phyloP scores from a whole-genome alignment of 2,888 invertebrate genomes.

The Clusia tigrina region DNA sequence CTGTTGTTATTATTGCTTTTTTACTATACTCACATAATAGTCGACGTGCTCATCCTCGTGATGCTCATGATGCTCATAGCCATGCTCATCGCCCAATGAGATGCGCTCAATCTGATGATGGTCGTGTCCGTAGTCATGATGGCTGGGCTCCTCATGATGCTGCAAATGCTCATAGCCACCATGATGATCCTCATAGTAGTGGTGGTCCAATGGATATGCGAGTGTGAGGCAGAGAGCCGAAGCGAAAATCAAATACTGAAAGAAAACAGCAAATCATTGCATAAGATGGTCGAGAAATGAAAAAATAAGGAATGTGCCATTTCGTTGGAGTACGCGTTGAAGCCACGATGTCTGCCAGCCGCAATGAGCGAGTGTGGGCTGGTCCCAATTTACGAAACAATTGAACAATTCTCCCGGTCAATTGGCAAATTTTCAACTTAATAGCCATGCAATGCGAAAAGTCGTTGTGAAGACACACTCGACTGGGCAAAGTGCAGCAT shows the following conservation, averaged over 20 bases:
- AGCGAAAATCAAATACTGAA: constrained; percentile 63
- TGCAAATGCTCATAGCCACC: constrained; percentile 54
- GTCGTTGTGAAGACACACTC: too few species aligned
- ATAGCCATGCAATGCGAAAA: too few species aligned
- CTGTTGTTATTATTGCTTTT: background rate
- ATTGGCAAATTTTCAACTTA: too few species aligned
- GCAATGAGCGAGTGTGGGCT: too few species aligned
- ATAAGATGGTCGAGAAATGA: background rate
- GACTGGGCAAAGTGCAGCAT: too few species aligned
- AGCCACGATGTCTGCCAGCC: background rate
- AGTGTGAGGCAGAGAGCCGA: constrained; percentile 60
- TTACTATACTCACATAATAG: constrained; percentile 74
- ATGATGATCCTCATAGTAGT: constrained; percentile 54
- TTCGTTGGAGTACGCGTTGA: too few species aligned
- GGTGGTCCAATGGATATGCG: constrained; percentile 63
- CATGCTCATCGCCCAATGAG: constrained; percentile 55
- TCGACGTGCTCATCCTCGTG: constrained; percentile 69
- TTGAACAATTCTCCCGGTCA: too few species aligned
- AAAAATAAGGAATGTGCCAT: too few species aligned
- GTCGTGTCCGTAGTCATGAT: constrained; percentile 53
- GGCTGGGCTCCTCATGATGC: constrained; percentile 45
- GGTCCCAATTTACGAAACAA: too few species aligned
- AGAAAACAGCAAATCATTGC: constrained; percentile 28
- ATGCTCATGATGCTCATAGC: constrained; percentile 54
- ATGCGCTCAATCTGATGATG: constrained; percentile 58